A percentile compares a stretch with the other conserved stretches of the same genome.
Evolutionary conservation across 2,888 invertebrate genomes (phyloP).

Genomic region (Caenorhabditis imperialis): DNA sequence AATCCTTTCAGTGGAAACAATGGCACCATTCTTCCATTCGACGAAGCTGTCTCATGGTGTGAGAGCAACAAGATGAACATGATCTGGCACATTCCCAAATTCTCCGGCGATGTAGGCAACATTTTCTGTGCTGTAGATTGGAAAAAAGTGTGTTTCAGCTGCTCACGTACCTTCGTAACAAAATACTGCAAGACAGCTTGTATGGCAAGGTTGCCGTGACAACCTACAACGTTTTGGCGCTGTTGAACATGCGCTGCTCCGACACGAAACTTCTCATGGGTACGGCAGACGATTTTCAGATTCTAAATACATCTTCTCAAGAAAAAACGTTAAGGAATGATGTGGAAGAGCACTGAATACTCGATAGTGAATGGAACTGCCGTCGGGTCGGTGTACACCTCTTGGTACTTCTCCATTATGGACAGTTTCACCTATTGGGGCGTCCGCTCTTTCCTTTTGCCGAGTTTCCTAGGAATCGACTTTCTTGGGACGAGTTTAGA

Average conservation of each 20-base stretch:
- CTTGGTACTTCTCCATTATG: conserved; percentile 37
- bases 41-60: conserved; percentile 46
- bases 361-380: conserved; percentile 32
- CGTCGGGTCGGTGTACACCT: conserved; percentile 24
- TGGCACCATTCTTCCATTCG: conserved; percentile 31
- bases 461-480: conserved; percentile 42
- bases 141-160: conserved; percentile 35
- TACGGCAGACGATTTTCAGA: not conserved
- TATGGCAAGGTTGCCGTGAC: conserved; percentile 49
- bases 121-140: not conserved
- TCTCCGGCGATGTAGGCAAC: conserved; percentile 29
- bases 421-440: conserved; percentile 48
- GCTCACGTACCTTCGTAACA: conserved; percentile 53
- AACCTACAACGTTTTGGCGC: conserved; percentile 23
- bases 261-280: conserved; percentile 44
- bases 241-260: conserved; percentile 11
- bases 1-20: conserved; percentile 17
- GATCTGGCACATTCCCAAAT: conserved; percentile 41
- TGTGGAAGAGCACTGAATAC: conserved; percentile 43
- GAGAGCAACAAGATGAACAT: conserved; percentile 47
- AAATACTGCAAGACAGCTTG: conserved; percentile 48
- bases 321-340: conserved; percentile 25
- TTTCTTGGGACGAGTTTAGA: conserved; percentile 36
- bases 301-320: not conserved
- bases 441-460: conserved; percentile 34